Conservation (phyloP, 2,797 vertebrate species). For the Coilia nasus region DNA sequence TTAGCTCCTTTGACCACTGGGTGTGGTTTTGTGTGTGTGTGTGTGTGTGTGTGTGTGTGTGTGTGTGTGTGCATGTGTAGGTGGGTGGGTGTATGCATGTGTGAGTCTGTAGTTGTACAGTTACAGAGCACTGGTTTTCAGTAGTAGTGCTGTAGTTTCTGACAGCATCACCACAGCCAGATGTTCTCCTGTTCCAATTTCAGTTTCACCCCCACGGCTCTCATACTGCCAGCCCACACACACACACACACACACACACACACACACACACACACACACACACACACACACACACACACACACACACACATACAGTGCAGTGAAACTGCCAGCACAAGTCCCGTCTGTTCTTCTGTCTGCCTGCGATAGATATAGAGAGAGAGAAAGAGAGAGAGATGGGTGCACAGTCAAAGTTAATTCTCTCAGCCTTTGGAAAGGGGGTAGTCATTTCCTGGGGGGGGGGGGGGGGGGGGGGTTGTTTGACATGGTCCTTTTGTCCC, state of each 20-base stretch:
- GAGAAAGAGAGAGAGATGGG: neutral
- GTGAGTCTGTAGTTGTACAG: neutral
- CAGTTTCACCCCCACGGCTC: neutral
- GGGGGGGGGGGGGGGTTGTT: neutral
- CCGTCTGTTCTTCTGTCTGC: too few species aligned
- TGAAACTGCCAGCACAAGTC: too few species aligned
- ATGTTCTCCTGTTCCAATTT: neutral
- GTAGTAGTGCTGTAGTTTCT: neutral
- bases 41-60: neutral
- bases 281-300: too few species aligned
- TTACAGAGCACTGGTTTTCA: neutral
- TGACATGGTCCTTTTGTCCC: neutral
- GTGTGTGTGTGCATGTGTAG: slow-evolving; percentile 20
- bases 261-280: neutral
- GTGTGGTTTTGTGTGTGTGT: neutral
- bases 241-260: neutral
- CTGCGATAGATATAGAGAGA: neutral
- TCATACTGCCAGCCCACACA: neutral
- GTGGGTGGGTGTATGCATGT: neutral
- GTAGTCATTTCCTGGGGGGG: neutral
- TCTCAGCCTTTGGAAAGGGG: neutral
- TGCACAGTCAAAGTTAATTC: neutral
- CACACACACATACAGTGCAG: too few species aligned
- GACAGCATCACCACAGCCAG: neutral
- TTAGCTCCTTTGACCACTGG: too few species aligned